Evolutionary conservation across 2,797 vertebrate species (phyloP), one percentile per base, ranked within the genome.

Genomic region (Neopelma chrysocephalum): DNA sequence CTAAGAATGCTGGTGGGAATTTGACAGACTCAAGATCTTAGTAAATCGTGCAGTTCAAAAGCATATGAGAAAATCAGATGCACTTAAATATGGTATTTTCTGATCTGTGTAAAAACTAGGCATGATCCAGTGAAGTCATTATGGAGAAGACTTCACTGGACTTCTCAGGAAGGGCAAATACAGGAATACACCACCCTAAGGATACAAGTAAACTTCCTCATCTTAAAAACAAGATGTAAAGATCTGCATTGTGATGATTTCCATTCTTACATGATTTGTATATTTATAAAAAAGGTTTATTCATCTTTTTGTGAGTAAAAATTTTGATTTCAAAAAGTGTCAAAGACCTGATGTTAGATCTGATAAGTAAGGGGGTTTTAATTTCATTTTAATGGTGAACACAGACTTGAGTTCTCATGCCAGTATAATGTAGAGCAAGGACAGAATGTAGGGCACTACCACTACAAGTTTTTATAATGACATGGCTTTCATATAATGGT

Each of bases 41-140:
- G 20, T 53, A 77, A 69, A 38, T 9, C 27, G 4, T 21, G 17
- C 5, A 53, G 29, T 69, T 86, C 31, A 64, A 69, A 86, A 72
- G 11, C 15, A 43, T 27, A 27, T 34, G 15, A 18, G 16, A 80
- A 73, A 78, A 64, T 60, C 2, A 79, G 20, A 58, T 50, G 9
- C 8, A 45, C 40, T 79, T 71, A 54, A 93, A 89, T 15, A 80
- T 64, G 10, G 9, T 53, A 61, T 79, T 87, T 94, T 81, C 54
- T 31, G 17, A 66, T 64, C 45, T 73, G 38, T 38, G 9, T 66
- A 57, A 88, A 92, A 90, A 54, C 14, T 8, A 75, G 13, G 23
- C 32, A 23, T 11, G 13, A 56, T 50, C 12, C 1, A 0, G 6
- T 57, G 42, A 62, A 90, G 18, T 36, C 36, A 29, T 45, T 66